phyloP scores from a whole-genome alignment of 2,888 invertebrate genomes.

The Chalcosyrphus nemorum region DNA sequence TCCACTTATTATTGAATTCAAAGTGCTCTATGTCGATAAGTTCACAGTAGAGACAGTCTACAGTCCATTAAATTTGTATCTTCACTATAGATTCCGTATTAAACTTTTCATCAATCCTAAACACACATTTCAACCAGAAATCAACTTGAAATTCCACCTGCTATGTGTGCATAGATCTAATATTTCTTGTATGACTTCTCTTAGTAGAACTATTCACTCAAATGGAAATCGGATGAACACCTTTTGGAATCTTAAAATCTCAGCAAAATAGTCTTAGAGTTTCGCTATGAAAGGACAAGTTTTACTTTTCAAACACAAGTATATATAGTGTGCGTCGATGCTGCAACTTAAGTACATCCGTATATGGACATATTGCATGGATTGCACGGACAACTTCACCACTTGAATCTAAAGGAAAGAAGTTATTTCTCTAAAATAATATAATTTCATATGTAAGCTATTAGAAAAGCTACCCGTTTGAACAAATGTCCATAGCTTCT shows the following conservation, averaged over 20 bases:
- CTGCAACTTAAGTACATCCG: background rate
- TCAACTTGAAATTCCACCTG: conserved; percentile 26
- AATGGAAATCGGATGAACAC: conserved; percentile 57
- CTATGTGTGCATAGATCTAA: background rate
- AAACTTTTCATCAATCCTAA: background rate
- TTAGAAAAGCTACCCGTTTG: conserved; percentile 20
- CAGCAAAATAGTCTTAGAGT: conserved; percentile 33
- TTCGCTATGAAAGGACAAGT: conserved; percentile 14
- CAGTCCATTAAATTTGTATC: background rate
- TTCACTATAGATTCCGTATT: background rate
- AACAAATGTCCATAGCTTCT: conserved; percentile 14
- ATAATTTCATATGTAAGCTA: conserved; percentile 29
- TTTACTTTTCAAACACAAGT: background rate
- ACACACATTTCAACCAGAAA: background rate
- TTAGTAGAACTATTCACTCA: conserved; percentile 45
- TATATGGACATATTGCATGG: conserved; percentile 8
- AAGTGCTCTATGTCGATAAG: no score
- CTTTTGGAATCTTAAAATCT: conserved; percentile 47
- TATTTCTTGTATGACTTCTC: conserved; percentile 32
- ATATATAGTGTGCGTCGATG: background rate
- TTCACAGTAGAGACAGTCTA: no score
- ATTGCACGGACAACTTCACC: conserved; percentile 17
- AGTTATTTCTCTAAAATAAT: conserved; percentile 1
- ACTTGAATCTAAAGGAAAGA: conserved; percentile 28
- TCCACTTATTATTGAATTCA: no score